phyloP scores from a whole-genome alignment of 2,888 invertebrate genomes.

The Podotricha telesiphe region DNA sequence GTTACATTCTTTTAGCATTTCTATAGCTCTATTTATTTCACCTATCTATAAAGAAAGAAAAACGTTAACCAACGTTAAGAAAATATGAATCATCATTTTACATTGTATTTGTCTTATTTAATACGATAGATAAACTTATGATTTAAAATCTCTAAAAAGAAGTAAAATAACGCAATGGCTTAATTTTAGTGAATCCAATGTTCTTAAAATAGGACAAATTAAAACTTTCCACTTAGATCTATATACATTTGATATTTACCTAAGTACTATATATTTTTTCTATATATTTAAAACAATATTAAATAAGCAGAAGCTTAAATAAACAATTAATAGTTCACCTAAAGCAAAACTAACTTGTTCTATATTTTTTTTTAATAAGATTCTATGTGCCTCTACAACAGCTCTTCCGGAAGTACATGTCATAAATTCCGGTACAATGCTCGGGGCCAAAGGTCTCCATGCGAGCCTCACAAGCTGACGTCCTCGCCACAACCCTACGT shows the following conservation, averaged over 20 bases:
- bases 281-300: too few relatives aligned
- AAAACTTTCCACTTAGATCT: too few relatives aligned
- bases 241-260: too few relatives aligned
- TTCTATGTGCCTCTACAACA: constrained; percentile 55
- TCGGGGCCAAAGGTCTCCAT: constrained; percentile 60
- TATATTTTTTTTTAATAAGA: constrained; percentile 47
- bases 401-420: constrained; percentile 47
- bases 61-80: neutral
- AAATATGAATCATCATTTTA: too few relatives aligned
- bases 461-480: constrained; percentile 71
- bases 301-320: neutral
- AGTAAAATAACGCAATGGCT: too few relatives aligned
- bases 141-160: too few relatives aligned
- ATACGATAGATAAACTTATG: too few relatives aligned
- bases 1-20: constrained; percentile 63
- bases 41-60: constrained; percentile 54
- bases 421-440: constrained; percentile 58
- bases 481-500: constrained; percentile 84
- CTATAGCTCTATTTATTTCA: constrained; percentile 65
- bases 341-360: constrained; percentile 46
- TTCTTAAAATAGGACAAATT: too few relatives aligned
- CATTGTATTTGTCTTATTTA: too few relatives aligned
- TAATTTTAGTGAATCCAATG: too few relatives aligned
- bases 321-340: too few relatives aligned
- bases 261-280: too few relatives aligned